Base-by-base conservation (phyloP, 1,140 invertebrate genomes). In the Uloborus diversus region DNA sequence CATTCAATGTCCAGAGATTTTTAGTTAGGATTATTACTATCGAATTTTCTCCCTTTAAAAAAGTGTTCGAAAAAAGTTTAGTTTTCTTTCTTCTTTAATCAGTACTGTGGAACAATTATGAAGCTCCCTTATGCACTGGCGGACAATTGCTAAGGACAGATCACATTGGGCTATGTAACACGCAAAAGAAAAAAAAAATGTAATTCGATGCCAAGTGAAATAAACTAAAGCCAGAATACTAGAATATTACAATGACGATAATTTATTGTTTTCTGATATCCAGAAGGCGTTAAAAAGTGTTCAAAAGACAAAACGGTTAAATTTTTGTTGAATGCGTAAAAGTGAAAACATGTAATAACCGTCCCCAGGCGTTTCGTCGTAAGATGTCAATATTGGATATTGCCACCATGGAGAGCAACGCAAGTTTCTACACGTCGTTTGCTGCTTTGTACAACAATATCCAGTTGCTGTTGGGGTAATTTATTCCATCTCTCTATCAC, bases 351-450 rank as follows among this genome's bases (percentile, higher is more conserved):
- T 53, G 13, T 20, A n/a, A n/a, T 53, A 20, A 53, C 49, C 0
- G 1, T 53, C 49, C 20, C 1, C 49, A 53, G 1, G 49, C 49
- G 23, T 53, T 53, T 20, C 1, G 49, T 1, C 7, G 49, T 4
- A 53, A 2, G n/a, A 53, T 53, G 49, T 53, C 49, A 53, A 20
- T 53, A 53, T 9, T 14, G 0, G 7, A 53, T 53, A 20, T 53
- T 14, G 49, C 49, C 4, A 53, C 4, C 49, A 53, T 4, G 49
- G 49, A 1, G 49, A n/a, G 49, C 23, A n/a, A 20, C 23, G 49
- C 49, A 53, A 53, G 49, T n/a, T 51, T 51, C 49, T n/a, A 51
- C 49, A 51, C n/a, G 49, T 51, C 49, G n/a, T 51, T 4, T 53
- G 17, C 9, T 53, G 20, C 0, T 53, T 53, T 53, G 1, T 20